Conservation (phyloP, 2,113 vertebrate genomes). For the Grammomys dolichurus region DNA sequence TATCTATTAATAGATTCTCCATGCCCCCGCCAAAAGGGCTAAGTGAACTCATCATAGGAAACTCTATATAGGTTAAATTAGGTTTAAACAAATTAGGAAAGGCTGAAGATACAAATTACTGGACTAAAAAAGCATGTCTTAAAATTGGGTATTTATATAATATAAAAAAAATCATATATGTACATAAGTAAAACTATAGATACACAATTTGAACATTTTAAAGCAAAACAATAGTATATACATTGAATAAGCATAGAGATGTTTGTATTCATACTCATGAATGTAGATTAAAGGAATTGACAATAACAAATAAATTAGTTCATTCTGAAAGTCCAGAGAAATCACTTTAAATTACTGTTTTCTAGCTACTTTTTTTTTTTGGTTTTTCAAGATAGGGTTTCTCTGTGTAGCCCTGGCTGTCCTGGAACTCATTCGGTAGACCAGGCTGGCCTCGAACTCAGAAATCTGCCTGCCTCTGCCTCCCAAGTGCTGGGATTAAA, state of each 20-base stretch:
- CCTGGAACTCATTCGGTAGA: no score
- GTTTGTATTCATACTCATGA: neutral
- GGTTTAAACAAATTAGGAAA: neutral
- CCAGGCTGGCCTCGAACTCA: no score
- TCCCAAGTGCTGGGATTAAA: no score
- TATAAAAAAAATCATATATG: neutral
- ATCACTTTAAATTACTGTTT: neutral
- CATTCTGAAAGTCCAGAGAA: neutral
- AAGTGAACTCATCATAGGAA: neutral
- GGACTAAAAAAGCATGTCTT: neutral
- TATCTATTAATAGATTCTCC: neutral
- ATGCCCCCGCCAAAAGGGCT: neutral
- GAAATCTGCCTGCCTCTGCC: no score
- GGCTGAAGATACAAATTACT: neutral
- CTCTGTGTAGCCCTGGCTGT: no score
- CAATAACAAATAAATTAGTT: neutral
- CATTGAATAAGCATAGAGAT: neutral
- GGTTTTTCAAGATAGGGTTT: no score
- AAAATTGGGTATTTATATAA: neutral
- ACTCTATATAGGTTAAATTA: neutral
- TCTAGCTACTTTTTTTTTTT: neutral
- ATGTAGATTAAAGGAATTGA: neutral
- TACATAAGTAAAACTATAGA: neutral
- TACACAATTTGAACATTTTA: neutral
- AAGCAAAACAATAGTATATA: neutral